phyloP scores from a whole-genome alignment of 2,113 vertebrate genomes.

The Poecilia latipinna region DNA sequence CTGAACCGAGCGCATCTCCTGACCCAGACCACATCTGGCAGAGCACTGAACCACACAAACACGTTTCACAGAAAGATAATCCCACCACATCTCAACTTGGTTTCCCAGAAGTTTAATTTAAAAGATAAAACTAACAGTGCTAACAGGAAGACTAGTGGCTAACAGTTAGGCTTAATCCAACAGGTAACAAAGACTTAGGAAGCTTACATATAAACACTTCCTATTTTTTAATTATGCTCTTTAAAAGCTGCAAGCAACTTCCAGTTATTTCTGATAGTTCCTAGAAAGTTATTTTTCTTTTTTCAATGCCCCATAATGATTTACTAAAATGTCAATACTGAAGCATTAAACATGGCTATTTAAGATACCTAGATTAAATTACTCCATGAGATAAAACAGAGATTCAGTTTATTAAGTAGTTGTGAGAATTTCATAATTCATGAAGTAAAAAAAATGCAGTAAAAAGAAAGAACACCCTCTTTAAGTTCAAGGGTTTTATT shows the following conservation, averaged over 20 bases:
- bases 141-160: too few species aligned
- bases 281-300: not conserved
- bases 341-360: not conserved
- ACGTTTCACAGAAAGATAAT: not conserved
- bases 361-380: not conserved
- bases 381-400: not conserved
- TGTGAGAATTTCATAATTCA: too few species aligned
- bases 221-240: not conserved
- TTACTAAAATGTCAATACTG: not conserved
- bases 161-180: too few species aligned
- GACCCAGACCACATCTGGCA: slow-evolving; percentile 89
- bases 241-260: not conserved
- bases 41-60: slow-evolving; percentile 85
- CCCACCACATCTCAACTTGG: not conserved
- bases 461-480: too few species aligned
- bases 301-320: not conserved
- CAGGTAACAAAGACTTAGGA: not conserved
- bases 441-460: too few species aligned
- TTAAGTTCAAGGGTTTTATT: too few species aligned
- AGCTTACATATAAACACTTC: not conserved
- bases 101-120: not conserved
- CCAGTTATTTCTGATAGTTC: not conserved
- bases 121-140: too few species aligned
- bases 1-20: slow-evolving; percentile 90
- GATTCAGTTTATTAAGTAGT: not conserved